These are phyloP conservation scores for Synanthedon andrenaeformis DNA, from an alignment of 2,888 invertebrate genomes.

Conservation along the genomic window DNA sequence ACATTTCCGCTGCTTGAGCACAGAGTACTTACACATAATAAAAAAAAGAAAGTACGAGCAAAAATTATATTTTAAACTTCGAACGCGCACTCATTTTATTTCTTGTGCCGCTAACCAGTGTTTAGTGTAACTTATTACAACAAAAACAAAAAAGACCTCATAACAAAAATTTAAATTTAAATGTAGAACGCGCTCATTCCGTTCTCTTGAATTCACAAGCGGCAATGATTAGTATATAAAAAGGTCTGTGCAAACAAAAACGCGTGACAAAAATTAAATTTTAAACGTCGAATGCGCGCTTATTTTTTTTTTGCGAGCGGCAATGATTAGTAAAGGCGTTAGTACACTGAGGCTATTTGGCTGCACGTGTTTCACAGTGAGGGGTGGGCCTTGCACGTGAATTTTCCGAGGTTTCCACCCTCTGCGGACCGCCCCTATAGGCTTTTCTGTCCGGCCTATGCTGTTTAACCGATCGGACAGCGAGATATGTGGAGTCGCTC, in stretches of 20 bases:
- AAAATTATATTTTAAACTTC: neutral
- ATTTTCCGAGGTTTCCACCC: constrained; percentile 71
- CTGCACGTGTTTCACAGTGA: constrained; percentile 52
- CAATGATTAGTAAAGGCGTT: constrained; percentile 62
- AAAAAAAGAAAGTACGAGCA: neutral
- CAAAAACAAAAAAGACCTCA: neutral
- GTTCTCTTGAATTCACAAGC: neutral
- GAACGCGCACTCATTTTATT: neutral
- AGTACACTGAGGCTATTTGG: constrained; percentile 62
- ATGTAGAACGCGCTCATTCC: constrained; percentile 9
- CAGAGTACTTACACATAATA: constrained; percentile 9
- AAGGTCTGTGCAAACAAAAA: constrained; percentile 14
- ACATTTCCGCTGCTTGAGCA: constrained; percentile 42
- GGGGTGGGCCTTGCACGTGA: constrained; percentile 66
- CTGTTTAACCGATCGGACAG: constrained; percentile 65
- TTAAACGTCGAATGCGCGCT: neutral
- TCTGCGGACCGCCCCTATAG: constrained; percentile 70
- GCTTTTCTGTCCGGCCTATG: constrained; percentile 71
- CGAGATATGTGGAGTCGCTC: constrained; percentile 37
- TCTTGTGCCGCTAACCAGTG: neutral
- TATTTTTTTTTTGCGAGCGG: constrained; percentile 45
- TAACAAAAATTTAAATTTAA: neutral
- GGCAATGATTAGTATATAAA: constrained; percentile 5
- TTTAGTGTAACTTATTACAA: constrained; percentile 2
- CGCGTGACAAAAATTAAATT: constrained; percentile 9